Evolutionary conservation across 2,797 vertebrate genomes (phyloP).

Genomic region (Ispidina picta): DNA sequence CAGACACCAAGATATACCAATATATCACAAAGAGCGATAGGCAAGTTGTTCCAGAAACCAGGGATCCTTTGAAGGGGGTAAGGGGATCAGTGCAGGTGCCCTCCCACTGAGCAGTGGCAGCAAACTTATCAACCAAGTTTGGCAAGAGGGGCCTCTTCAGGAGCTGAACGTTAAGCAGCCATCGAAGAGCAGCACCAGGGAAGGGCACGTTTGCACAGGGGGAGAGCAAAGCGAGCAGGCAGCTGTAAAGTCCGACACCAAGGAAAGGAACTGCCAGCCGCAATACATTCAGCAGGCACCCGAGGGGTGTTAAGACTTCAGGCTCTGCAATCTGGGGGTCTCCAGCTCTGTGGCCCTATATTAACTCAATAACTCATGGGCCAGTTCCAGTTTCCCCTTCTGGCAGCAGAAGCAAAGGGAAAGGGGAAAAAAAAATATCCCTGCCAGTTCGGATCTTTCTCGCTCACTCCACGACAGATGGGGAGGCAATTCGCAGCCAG

Average conservation of each 20-base stretch:
- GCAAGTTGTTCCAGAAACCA: background rate
- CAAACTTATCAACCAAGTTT: background rate
- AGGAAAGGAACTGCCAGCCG: background rate
- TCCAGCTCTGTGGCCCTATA: background rate
- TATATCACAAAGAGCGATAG: background rate
- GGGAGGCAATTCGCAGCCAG: conserved; percentile 59
- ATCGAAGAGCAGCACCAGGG: rapidly evolving
- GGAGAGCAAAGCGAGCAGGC: background rate
- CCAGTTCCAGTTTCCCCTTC: conserved; percentile 20
- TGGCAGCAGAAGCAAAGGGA: conserved; percentile 29
- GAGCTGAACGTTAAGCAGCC: background rate
- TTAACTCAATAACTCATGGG: conserved; percentile 41
- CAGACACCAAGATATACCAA: background rate
- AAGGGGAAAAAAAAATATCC: background rate
- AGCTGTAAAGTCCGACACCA: background rate
- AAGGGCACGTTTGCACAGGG: background rate
- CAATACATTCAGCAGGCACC: background rate
- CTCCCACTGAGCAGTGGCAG: background rate
- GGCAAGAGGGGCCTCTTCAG: background rate
- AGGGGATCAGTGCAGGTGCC: background rate
- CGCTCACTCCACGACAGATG: conserved; percentile 28
- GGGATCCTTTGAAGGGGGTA: rapidly evolving
- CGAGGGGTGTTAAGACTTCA: background rate
- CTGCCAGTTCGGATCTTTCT: conserved; percentile 44
- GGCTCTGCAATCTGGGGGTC: background rate